These are phyloP conservation scores for Notodonta ziczac DNA, from an alignment of 2,888 invertebrate genomes.

Conservation along the genomic window DNA sequence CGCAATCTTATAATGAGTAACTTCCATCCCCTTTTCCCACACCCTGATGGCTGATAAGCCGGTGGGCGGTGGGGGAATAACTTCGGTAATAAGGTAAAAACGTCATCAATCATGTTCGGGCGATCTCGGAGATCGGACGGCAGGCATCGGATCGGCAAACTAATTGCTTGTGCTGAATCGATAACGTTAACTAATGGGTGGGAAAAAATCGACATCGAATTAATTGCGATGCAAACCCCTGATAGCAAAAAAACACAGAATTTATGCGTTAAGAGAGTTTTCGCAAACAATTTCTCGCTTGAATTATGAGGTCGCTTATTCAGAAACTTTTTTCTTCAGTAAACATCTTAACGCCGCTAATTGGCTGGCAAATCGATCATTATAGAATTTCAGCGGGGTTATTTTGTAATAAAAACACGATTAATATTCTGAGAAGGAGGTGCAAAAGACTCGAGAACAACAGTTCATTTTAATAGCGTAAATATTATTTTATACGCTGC, in stretches of 20 bases:
- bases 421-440: constrained; percentile 5
- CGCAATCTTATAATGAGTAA: constrained; percentile 66
- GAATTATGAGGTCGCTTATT: constrained; percentile 25
- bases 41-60: constrained; percentile 48
- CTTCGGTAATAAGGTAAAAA: constrained; percentile 43
- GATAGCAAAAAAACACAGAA: constrained; percentile 39
- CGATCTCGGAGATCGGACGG: constrained; percentile 50
- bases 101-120: constrained; percentile 27
- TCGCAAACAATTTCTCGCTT: constrained; percentile 34
- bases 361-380: constrained; percentile 30
- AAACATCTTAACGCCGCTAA: constrained; percentile 30
- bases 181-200: constrained; percentile 65
- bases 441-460: constrained; percentile 10
- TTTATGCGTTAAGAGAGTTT: constrained; percentile 45
- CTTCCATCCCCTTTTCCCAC: constrained; percentile 45
- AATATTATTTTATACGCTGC: constrained; percentile 40
- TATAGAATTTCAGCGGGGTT: constrained; percentile 16
- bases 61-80: constrained; percentile 29
- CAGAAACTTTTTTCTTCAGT: constrained; percentile 24
- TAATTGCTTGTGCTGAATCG: constrained; percentile 72
- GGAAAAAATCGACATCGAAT: constrained; percentile 65
- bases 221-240: constrained; percentile 55
- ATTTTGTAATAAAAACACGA: constrained; percentile 14
- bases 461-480: constrained; percentile 34
- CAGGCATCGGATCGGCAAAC: constrained; percentile 54